Conservation (phyloP, 2,797 vertebrate genomes). For the Eleutherodactylus coqui region DNA sequence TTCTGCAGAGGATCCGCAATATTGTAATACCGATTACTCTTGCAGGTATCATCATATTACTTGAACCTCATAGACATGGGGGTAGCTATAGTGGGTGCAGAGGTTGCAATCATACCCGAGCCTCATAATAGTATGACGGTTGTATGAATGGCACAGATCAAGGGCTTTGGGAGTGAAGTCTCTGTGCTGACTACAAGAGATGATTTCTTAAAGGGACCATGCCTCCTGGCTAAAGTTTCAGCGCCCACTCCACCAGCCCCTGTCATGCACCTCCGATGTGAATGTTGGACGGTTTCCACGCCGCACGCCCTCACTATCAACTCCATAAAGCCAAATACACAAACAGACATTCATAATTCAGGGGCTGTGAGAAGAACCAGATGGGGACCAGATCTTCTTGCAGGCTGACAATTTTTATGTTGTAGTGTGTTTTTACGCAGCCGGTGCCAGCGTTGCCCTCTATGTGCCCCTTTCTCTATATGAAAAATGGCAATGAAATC, state of each 20-base stretch:
- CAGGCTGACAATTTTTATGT: not conserved
- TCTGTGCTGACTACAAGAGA: no score
- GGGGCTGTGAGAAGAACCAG: not conserved
- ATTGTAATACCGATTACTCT: no score
- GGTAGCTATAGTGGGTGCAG: no score
- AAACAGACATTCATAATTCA: not conserved
- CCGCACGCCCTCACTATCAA: not conserved
- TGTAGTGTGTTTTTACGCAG: not conserved
- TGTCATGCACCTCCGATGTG: not conserved
- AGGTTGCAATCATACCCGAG: no score
- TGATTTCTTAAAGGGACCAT: no score
- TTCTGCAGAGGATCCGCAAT: not conserved
- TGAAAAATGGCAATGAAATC: no score
- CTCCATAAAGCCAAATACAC: not conserved
- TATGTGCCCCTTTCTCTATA: not conserved
- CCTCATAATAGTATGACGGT: not conserved
- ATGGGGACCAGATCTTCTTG: not conserved
- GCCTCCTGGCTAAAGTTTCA: not conserved
- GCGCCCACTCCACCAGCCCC: no score
- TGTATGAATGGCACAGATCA: no score
- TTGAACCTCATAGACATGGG: no score
- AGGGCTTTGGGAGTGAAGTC: no score
- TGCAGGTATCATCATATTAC: no score
- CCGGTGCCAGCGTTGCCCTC: not conserved
- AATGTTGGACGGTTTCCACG: not conserved